Evolutionary conservation across 2,797 vertebrate genomes (phyloP).

Genomic region (Bovichtus variegatus): DNA sequence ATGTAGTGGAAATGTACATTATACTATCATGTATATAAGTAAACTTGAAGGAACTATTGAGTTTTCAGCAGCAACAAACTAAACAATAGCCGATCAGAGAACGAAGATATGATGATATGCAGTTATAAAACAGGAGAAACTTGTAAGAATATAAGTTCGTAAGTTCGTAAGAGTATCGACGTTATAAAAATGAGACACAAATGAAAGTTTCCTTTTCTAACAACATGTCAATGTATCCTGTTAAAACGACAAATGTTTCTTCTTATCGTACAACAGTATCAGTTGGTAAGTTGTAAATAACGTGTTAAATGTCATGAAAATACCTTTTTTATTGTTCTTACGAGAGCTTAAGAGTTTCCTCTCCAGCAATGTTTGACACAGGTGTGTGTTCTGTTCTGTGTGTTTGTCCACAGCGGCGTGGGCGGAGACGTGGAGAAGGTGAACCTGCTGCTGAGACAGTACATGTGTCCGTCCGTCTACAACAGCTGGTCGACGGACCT

Average conservation of each 20-base stretch:
- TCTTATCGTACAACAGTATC: neutral
- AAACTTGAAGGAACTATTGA: neutral
- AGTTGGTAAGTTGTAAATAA: neutral
- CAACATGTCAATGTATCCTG: neutral
- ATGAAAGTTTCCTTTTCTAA: neutral
- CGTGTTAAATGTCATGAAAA: neutral
- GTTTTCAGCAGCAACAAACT: neutral
- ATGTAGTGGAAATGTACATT: neutral
- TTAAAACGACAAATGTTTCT: neutral
- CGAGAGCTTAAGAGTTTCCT: neutral
- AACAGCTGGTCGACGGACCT: constrained; percentile 71
- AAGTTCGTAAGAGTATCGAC: too few relatives aligned
- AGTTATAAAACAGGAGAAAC: neutral
- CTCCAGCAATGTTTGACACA: neutral
- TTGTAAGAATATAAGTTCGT: too few relatives aligned
- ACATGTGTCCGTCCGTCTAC: constrained; percentile 82
- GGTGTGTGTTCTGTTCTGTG: neutral
- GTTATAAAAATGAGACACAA: neutral
- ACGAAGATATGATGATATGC: neutral
- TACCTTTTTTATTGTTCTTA: neutral
- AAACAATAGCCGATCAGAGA: neutral
- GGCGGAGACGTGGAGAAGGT: constrained; percentile 77
- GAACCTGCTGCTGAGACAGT: constrained; percentile 81
- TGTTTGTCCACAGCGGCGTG: constrained; percentile 64
- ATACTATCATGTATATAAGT: neutral